A percentile compares a stretch with the other conserved stretches of the same genome.
Evolutionary conservation across 2,888 invertebrate species (phyloP).

Genomic region (Elysia crispata): DNA sequence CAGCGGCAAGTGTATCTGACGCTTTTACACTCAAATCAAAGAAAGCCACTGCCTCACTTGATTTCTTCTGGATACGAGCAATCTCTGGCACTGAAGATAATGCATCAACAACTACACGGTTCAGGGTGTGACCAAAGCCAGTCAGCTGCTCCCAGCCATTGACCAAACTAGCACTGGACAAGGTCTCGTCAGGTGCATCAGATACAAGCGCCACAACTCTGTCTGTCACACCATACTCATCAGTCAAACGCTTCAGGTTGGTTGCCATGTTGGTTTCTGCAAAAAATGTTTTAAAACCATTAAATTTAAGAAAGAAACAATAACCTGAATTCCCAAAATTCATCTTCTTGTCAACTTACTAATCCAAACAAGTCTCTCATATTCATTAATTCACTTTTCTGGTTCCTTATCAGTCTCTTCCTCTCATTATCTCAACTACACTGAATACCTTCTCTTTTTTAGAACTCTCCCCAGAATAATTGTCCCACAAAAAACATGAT

Average conservation of each 20-base stretch:
- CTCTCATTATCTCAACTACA: too few species aligned
- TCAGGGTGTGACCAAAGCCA: constrained; percentile 44
- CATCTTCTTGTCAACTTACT: too few species aligned
- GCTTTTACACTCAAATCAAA: constrained; percentile 46
- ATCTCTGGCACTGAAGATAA: constrained; percentile 42
- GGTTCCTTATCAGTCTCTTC: too few species aligned
- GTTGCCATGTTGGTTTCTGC: constrained; percentile 30
- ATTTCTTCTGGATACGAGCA: constrained; percentile 42
- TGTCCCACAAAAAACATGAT: too few species aligned
- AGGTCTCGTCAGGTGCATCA: constrained; percentile 19
- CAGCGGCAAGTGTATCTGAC: constrained; percentile 40
- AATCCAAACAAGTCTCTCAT: too few species aligned
- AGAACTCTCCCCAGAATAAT: too few species aligned
- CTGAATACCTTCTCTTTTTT: too few species aligned
- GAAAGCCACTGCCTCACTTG: constrained; percentile 40
- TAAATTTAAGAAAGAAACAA: too few species aligned
- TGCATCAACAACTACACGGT: constrained; percentile 35
- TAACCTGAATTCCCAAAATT: too few species aligned
- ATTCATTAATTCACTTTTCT: too few species aligned
- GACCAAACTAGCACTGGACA: constrained; percentile 31
- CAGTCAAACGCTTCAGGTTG: constrained; percentile 40
- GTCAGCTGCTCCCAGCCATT: constrained; percentile 44
- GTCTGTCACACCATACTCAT: constrained; percentile 44
- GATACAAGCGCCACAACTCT: constrained; percentile 37
- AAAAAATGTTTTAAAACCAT: too few species aligned